Base-by-base conservation (phyloP, 1,140 invertebrate genomes). In the Drosophila truncata region DNA sequence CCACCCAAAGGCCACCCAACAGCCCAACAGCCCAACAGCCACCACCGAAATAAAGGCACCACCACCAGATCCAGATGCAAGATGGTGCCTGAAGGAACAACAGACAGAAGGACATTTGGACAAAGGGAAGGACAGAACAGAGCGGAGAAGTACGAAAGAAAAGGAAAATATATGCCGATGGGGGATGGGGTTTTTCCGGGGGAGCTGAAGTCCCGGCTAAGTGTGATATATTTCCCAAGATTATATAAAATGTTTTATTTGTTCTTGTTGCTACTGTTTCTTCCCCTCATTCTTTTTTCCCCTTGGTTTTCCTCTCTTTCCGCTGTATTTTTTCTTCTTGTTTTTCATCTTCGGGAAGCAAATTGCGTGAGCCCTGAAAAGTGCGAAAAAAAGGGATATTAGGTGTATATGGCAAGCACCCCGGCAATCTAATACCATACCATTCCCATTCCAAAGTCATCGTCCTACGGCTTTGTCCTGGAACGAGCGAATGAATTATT, bases 181-280 rank as follows among this genome's bases (percentile, higher is more conserved):
- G 44, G 20, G 44, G 49, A 27, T 20, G 37, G 31, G 65, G 70
- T 25, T 31, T 57, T 42, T 58, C 31, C 42, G 33, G 60, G 55
- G 47, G 76, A 67, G 64, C 60, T 50, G 70, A 73, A 71, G 80
- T 62, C 44, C 46, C 72, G 57, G 82, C 91, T 92, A 92, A 92
- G 91, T 92, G 91, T 92, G 91, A 92, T 92, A 92, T 92, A 92
- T 92, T 92, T 92, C 80, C 79, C 80, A 80, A 92, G 91, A 92
- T 92, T 92, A 92, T 91, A 86, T 91, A 91, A 91, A 90, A 91
- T 86, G 91, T 81, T 91, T 85, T 91, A 91, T 91, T 91, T 91
- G 78, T 90, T 90, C 72, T 84, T 81, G 61, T 74, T 88, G 69
- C 72, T 66, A 61, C 80, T 63, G 52, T 44, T 39, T n/a, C 59